phyloP scores from a whole-genome alignment of 1,140 invertebrate genomes.

The Neuroterus valhalla region DNA sequence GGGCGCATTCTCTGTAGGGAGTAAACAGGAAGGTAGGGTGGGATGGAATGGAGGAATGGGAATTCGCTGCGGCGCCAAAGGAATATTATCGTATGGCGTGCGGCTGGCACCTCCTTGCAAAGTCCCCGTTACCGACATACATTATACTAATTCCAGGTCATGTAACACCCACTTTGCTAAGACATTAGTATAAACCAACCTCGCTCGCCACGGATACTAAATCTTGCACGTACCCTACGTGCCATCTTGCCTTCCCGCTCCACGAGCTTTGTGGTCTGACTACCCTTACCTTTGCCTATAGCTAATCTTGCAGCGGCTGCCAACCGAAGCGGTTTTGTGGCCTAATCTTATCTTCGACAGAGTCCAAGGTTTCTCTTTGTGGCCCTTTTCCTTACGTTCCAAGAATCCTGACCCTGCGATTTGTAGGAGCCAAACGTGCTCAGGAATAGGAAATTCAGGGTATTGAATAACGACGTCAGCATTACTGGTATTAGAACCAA shows the following conservation, averaged over 20 bases:
- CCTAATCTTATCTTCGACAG: not conserved
- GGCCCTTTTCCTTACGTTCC: not conserved
- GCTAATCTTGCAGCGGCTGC: conserved; percentile 1
- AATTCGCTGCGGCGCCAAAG: conserved; percentile 27
- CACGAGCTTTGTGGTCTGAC: conserved; percentile 31
- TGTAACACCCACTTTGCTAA: conserved; percentile 48
- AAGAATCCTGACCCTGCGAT: not conserved
- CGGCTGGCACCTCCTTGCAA: conserved; percentile 36
- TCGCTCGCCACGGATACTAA: conserved; percentile 40
- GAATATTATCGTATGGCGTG: conserved; percentile 33
- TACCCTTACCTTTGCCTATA: not conserved
- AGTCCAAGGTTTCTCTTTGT: not conserved
- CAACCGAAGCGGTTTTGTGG: conserved; percentile 7
- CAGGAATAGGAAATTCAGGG: not conserved
- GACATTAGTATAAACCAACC: conserved; percentile 47
- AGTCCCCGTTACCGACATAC: conserved; percentile 37
- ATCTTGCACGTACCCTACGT: conserved; percentile 41
- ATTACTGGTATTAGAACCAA: no score
- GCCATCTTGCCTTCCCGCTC: conserved; percentile 22
- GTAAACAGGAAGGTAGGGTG: not conserved
- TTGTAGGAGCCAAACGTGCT: not conserved
- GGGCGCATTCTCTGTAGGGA: conserved; percentile 6
- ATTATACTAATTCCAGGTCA: conserved; percentile 49
- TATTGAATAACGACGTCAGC: no score
- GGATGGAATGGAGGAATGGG: not conserved